Conservation (phyloP, 1,140 invertebrate species). For the Proctacanthus coquilletti region DNA sequence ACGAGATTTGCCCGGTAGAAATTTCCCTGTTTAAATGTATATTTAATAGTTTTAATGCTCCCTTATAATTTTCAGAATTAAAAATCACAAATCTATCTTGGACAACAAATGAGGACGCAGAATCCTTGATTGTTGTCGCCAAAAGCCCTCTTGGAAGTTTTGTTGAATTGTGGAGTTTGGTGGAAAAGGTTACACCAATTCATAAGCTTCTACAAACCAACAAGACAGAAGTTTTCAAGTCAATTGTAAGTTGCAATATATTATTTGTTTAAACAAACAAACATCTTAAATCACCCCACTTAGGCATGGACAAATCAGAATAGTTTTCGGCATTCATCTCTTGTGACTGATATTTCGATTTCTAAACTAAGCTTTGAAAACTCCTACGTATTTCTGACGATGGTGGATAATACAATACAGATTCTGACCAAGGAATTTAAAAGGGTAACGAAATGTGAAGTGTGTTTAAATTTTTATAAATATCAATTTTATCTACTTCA, state of each 20-base stretch:
- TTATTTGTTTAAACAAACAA: too few species aligned
- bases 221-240: constrained; percentile 32
- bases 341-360: constrained; percentile 15
- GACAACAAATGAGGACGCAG: constrained; percentile 63
- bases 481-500: too few species aligned
- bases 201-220: constrained; percentile 48
- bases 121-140: constrained; percentile 60
- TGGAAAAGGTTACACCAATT: constrained; percentile 59
- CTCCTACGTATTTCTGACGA: constrained; percentile 44
- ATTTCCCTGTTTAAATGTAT: too few species aligned
- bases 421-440: constrained; percentile 47
- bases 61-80: constrained; percentile 9
- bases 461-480: too few species aligned
- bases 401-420: constrained; percentile 56
- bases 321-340: constrained; percentile 12
- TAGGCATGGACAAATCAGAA: constrained; percentile 24
- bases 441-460: constrained; percentile 40
- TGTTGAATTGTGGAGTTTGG: constrained; percentile 75
- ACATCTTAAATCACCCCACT: too few species aligned
- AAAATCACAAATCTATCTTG: constrained; percentile 58
- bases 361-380: constrained; percentile 17
- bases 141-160: constrained; percentile 44
- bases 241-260: constrained; percentile 44
- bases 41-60: constrained; percentile 2
- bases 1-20: constrained; percentile 32